Evolutionary conservation across 35 echinoderm and acorn worm species (phyloP), one percentile per base, ranked within the genome.

Genomic region (Ophioderma brevispina): DNA sequence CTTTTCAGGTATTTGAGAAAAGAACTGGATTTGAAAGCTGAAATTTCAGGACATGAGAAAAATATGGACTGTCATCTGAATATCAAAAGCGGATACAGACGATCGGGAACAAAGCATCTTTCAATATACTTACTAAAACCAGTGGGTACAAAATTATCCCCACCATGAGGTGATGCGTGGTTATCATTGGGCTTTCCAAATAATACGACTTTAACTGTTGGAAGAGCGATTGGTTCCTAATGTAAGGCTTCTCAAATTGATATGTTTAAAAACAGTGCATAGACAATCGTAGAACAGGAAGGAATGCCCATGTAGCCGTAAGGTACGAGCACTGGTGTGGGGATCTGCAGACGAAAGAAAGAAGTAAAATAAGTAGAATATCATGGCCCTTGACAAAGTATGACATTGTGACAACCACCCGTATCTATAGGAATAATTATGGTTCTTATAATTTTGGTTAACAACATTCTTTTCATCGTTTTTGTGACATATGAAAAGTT

Each of bases 111-210:
- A n/a, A n/a, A n/a, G n/a, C n/a, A n/a, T n/a, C n/a, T n/a, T n/a
- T n/a, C n/a, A n/a, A n/a, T n/a, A 70, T 70, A 70, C 59, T 70
- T 70, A 70, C 59, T 70, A 70, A 30, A 70, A 70, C 59, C 5
- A 70, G 28, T 70, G 59, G 59, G 28, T 70, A 70, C 59, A 70
- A 30, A 70, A 70, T 6, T 3, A 70, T 25, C 28, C 59, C 59
- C 59, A 70, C 59, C 59, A 70, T 70, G 3, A 70, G 28, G 28
- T 70, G 59, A 70, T 70, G 59, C 23, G 59, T 70, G 4, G 59
- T 70, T 6, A 70, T 70, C 59, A 70, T 70, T 8, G 59, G 59
- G 28, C 59, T 70, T 30, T 70, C 59, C 28, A 25, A 25, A 30
- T 70, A 70, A 25, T 70, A 70, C 10, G 59, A 70, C 1, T 15